phyloP scores from a whole-genome alignment of 2,888 invertebrate genomes.

The Leptopilina myrica region DNA sequence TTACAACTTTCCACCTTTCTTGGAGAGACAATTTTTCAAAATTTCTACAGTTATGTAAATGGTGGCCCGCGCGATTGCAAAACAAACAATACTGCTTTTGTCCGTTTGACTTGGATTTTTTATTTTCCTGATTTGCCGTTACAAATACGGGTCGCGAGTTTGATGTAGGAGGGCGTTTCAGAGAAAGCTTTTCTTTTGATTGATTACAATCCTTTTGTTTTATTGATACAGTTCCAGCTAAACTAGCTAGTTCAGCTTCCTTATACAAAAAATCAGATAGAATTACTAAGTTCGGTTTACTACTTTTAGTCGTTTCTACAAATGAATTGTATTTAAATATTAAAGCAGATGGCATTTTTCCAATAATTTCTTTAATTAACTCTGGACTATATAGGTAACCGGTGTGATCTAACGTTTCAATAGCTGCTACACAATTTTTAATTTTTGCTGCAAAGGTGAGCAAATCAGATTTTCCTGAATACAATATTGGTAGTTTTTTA shows the following conservation, averaged over 20 bases:
- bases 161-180: too few species aligned
- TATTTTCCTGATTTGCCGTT: background rate
- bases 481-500: conserved; percentile 18
- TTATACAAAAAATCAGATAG: too few species aligned
- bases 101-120: background rate
- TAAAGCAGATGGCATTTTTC: conserved; percentile 23
- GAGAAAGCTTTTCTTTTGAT: background rate
- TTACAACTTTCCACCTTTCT: background rate
- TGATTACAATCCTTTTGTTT: background rate
- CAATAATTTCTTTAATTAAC: conserved; percentile 22
- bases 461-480: conserved; percentile 12
- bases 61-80: background rate
- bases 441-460: background rate
- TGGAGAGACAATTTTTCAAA: background rate
- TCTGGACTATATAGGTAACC: conserved; percentile 46
- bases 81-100: background rate
- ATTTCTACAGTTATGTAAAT: background rate
- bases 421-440: conserved; percentile 19
- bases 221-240: too few species aligned
- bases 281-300: too few species aligned
- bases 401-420: conserved; percentile 24
- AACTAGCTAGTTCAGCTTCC: too few species aligned
- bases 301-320: too few species aligned
- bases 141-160: too few species aligned
- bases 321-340: too few species aligned